These are phyloP conservation scores for Blastomussa wellsi DNA, from an alignment of 92 coral and sea anemone species.

Conservation along the genomic window DNA sequence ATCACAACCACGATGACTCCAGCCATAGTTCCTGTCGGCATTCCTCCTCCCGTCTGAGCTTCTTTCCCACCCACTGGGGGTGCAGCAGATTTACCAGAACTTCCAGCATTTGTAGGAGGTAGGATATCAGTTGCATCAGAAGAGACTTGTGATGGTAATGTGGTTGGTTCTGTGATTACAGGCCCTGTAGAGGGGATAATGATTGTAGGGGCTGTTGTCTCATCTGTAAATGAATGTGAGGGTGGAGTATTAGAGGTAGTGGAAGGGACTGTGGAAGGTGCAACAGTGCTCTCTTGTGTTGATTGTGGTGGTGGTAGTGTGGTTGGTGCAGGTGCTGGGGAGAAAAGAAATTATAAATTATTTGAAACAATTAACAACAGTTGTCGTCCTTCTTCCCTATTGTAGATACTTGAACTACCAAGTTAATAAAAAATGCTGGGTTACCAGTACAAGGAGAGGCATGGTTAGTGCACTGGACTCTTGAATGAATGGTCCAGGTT, in stretches of 20 bases:
- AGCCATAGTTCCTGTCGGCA: slow-evolving; percentile 17
- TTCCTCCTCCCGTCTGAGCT: not conserved
- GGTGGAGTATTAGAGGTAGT: slow-evolving; percentile 23
- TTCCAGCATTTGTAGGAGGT: not conserved
- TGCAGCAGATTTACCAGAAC: not conserved
- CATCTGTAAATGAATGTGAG: slow-evolving; percentile 29
- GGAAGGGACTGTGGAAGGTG: slow-evolving; percentile 34
- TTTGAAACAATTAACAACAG: not conserved
- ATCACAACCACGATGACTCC: slow-evolving; percentile 44
- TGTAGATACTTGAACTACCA: too few species aligned
- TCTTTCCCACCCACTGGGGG: slow-evolving; percentile 2
- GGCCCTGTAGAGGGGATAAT: not conserved
- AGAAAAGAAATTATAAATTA: not conserved
- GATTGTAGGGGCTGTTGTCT: not conserved
- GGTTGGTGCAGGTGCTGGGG: slow-evolving; percentile 28
- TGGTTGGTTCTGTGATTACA: not conserved
- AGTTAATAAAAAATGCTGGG: too few species aligned
- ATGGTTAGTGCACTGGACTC: too few species aligned
- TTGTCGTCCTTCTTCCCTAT: not conserved
- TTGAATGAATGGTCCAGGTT: too few species aligned
- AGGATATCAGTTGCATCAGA: not conserved
- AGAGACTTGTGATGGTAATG: slow-evolving; percentile 5
- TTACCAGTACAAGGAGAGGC: too few species aligned
- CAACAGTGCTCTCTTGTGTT: slow-evolving; percentile 6
- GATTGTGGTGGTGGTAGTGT: slow-evolving; percentile 25